Evolutionary conservation across 2,797 vertebrate species (phyloP).

Genomic region (Muscicapa comitata): DNA sequence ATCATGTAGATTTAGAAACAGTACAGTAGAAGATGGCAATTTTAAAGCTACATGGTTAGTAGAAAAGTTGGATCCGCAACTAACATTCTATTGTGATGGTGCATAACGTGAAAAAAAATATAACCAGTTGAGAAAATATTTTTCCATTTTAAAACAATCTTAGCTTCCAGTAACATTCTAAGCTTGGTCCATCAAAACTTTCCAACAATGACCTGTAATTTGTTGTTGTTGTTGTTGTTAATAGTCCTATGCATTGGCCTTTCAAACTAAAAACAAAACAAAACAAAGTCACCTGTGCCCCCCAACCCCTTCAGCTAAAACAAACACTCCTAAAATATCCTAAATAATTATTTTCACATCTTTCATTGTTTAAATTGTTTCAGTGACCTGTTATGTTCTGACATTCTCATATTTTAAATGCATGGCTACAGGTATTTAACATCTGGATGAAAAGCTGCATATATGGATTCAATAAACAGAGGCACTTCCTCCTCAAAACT

Average conservation of each 20-base stretch:
- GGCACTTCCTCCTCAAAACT: not conserved
- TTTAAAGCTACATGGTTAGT: not conserved
- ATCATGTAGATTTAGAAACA: not conserved
- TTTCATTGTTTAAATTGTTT: not conserved
- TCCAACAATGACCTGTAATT: not conserved
- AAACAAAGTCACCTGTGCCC: fast-evolving
- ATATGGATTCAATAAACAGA: not conserved
- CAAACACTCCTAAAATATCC: not conserved
- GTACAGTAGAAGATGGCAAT: not conserved
- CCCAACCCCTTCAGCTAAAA: not conserved
- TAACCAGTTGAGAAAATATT: not conserved
- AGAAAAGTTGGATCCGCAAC: not conserved
- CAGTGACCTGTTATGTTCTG: not conserved
- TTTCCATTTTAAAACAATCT: not conserved
- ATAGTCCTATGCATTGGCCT: not conserved
- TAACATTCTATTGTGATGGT: not conserved
- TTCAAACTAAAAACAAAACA: not conserved
- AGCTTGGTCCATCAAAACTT: not conserved
- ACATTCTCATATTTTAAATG: not conserved
- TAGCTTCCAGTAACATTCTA: not conserved
- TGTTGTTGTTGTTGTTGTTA: not conserved
- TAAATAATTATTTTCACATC: not conserved
- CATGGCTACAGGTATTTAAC: not conserved
- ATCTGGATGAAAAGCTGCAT: not conserved
- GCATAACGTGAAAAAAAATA: not conserved